Percentiles rank a stretch among this genome's conserved stretches.
Conservation (phyloP, 1,140 invertebrate genomes). For the Thaumetopoea pityocampa region DNA sequence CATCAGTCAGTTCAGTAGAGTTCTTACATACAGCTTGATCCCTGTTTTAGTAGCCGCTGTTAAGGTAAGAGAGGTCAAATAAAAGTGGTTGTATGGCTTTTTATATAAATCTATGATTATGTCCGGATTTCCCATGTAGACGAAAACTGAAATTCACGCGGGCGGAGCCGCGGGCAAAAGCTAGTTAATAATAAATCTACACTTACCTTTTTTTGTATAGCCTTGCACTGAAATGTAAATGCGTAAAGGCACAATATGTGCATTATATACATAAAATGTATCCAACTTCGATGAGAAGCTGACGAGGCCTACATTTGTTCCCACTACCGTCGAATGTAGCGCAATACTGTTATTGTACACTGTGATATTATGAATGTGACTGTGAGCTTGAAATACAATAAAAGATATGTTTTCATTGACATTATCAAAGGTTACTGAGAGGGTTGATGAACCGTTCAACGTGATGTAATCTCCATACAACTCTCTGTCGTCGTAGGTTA, state of each 20-base stretch:
- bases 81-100: no score
- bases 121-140: no score
- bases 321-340: conserved; percentile 56
- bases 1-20: no score
- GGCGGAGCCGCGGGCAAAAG: no score
- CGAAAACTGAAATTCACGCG: no score
- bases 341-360: conserved; percentile 73
- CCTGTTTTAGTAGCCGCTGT: no score
- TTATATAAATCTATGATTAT: no score
- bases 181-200: no score
- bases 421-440: conserved; percentile 70
- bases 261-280: conserved; percentile 55
- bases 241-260: conserved; percentile 45
- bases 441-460: conserved; percentile 36
- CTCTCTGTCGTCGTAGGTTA: conserved; percentile 41
- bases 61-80: no score
- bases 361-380: conserved; percentile 77
- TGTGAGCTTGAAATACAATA: conserved; percentile 82
- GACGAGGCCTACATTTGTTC: conserved; percentile 81
- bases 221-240: conserved; percentile 74
- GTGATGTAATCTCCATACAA: conserved; percentile 41
- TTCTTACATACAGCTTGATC: no score
- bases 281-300: conserved; percentile 38
- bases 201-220: conserved; percentile 77
- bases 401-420: conserved; percentile 73